Percentiles rank a stretch among this genome's conserved stretches.
phyloP scores from a whole-genome alignment of 1,140 invertebrate genomes.

The Brachionus paranguensis region DNA sequence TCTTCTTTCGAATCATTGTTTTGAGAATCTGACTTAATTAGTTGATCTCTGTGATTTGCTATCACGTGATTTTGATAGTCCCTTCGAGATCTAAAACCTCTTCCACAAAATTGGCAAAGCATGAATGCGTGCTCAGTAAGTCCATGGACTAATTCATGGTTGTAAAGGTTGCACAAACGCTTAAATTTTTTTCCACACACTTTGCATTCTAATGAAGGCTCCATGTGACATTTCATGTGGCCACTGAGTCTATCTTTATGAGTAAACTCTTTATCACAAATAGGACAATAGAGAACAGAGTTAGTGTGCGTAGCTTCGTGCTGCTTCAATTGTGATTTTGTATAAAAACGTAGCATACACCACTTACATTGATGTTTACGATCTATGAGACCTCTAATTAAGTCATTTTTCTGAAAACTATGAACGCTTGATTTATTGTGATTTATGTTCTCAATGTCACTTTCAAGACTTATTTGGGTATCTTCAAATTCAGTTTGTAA shows the following conservation, averaged over 20 bases:
- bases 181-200: constrained; percentile 39
- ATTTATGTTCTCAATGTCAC: background rate
- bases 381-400: constrained; percentile 31
- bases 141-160: constrained; percentile 38
- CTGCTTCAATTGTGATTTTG: constrained; percentile 34
- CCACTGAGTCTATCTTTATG: constrained; percentile 37
- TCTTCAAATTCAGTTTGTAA: background rate
- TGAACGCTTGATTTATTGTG: background rate
- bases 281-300: constrained; percentile 19
- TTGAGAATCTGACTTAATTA: constrained; percentile 6
- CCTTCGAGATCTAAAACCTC: constrained; percentile 23
- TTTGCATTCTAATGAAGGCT: constrained; percentile 37
- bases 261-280: constrained; percentile 37
- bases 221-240: constrained; percentile 39
- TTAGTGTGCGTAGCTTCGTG: constrained; percentile 20
- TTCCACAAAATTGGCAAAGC: constrained; percentile 38
- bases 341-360: constrained; percentile 30
- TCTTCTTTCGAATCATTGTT: background rate
- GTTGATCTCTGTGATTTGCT: constrained; percentile 35
- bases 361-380: constrained; percentile 40
- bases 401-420: constrained; percentile 20
- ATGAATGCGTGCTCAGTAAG: constrained; percentile 38
- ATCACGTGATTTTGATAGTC: constrained; percentile 40
- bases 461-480: background rate
- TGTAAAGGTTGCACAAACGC: constrained; percentile 30